Evolutionary conservation across 92 coral and sea anemone species (phyloP).

Genomic region (Parazoanthus darwini): DNA sequence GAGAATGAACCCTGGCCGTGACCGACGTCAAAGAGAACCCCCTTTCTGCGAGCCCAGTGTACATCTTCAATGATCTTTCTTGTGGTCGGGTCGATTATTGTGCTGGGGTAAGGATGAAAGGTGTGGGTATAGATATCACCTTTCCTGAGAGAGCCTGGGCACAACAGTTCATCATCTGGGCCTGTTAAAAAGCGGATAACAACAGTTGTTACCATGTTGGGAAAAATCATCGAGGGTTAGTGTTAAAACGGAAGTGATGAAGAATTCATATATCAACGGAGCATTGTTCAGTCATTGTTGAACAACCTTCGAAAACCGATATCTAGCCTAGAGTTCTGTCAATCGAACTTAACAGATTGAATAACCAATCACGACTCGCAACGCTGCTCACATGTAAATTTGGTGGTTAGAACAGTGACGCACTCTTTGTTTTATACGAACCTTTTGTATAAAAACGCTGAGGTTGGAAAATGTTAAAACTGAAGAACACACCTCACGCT

Average conservation of each 20-base stretch:
- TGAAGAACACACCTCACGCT: too few species aligned
- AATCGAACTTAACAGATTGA: too few species aligned
- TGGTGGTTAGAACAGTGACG: too few species aligned
- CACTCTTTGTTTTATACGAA: too few species aligned
- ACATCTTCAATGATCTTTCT: constrained; percentile 55
- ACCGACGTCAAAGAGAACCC: constrained; percentile 87
- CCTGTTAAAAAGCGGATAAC: constrained; percentile 14
- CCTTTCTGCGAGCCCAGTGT: constrained; percentile 62
- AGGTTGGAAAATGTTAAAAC: too few species aligned
- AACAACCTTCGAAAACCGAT: too few species aligned
- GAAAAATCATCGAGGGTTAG: neutral
- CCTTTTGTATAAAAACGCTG: too few species aligned
- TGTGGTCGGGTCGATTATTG: constrained; percentile 55
- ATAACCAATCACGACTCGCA: too few species aligned
- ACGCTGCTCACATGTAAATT: too few species aligned
- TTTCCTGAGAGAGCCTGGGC: constrained; percentile 78
- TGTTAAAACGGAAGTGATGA: neutral
- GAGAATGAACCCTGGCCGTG: constrained; percentile 91
- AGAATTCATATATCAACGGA: too few species aligned
- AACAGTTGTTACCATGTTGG: neutral
- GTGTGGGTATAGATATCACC: constrained; percentile 90
- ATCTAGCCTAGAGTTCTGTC: too few species aligned
- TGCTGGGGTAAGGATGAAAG: constrained; percentile 62
- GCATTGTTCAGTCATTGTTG: too few species aligned
- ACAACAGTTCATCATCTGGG: constrained; percentile 43